Base-by-base conservation (phyloP, 2,888 invertebrate species). In the Mechanitis messenoides region DNA sequence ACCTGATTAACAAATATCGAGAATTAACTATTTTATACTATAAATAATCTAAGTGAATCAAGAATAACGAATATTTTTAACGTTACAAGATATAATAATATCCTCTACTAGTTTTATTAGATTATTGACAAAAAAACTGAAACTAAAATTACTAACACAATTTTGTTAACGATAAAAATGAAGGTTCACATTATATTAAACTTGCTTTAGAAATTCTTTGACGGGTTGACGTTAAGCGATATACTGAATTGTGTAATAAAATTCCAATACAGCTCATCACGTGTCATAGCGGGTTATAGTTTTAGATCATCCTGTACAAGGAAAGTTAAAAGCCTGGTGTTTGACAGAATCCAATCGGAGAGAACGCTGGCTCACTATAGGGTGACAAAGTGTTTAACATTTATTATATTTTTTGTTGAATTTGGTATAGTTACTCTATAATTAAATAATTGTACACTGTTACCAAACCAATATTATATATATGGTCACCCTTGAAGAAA, bases 261-360 rank as follows among this genome's bases (percentile, higher is more conserved):
- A 70, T 70, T 62, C 54, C 56, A 54, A 55, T 63, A 61, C n/a
- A 66, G 59, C 66, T 58, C 65, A 65, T 70, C 71, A 68, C 58
- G 47, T 68, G 68, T 68, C 69, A 65, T 50, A 58, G 60, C 58
- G 12, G 46, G 60, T 67, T 67, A 73, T 72, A 79, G 75, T 76
- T 78, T 72, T 70, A 72, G 67, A 68, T 69, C 66, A 63, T 66
- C 71, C 68, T 47, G 45, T 61, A 60, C 65, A 60, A 73, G 69
- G 67, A 69, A 63, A 65, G 69, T 73, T 79, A 73, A 79, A 78
- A 83, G 78, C 79, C 65, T 67, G 72, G 64, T 74, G 72, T 73
- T 68, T 79, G 80, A 78, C 76, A 73, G 75, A 78, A 84, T 83
- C 78, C 79, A 84, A 83, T 84, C 77, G 78, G 67, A 64, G 68